Conservation (phyloP, 1,140 invertebrate species). For the Conopomorpha cramerella region DNA sequence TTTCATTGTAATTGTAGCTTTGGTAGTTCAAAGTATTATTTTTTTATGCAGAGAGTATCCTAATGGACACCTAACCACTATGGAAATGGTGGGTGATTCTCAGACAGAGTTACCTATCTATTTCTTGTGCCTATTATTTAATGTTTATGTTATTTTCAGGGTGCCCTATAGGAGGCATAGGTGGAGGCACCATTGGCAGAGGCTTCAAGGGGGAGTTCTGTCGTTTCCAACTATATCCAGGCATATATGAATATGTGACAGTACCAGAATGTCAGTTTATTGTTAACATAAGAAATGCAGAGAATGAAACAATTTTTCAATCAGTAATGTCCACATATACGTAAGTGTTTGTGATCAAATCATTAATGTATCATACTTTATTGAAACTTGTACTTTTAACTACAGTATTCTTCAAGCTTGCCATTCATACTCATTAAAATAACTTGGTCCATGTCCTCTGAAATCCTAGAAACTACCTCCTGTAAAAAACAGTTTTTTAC, state of each 20-base stretch:
- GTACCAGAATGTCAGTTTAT: constrained; percentile 87
- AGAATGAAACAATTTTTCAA: constrained; percentile 80
- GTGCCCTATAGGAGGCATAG: constrained; percentile 90
- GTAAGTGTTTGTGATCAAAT: constrained; percentile 48
- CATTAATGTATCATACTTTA: too few species aligned
- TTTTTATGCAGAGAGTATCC: background rate
- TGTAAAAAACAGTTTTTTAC: too few species aligned
- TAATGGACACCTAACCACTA: background rate
- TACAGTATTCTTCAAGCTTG: too few species aligned
- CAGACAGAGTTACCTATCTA: too few species aligned
- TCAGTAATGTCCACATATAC: constrained; percentile 78
- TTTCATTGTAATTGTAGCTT: constrained; percentile 2
- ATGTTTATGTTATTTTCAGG: constrained; percentile 57
- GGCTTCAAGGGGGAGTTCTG: constrained; percentile 94
- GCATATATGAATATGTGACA: constrained; percentile 83
- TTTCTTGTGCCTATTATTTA: constrained; percentile 16
- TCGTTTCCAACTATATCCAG: constrained; percentile 85
- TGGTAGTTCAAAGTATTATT: background rate
- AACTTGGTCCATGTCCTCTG: too few species aligned
- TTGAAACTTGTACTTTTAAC: too few species aligned
- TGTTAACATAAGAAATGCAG: constrained; percentile 73
- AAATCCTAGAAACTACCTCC: too few species aligned
- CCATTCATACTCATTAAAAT: too few species aligned
- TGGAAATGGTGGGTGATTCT: too few species aligned
- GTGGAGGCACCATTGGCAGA: constrained; percentile 85